These are phyloP conservation scores for Drosophila subobscura DNA, from an alignment of 1,140 invertebrate species.

Conservation along the genomic window DNA sequence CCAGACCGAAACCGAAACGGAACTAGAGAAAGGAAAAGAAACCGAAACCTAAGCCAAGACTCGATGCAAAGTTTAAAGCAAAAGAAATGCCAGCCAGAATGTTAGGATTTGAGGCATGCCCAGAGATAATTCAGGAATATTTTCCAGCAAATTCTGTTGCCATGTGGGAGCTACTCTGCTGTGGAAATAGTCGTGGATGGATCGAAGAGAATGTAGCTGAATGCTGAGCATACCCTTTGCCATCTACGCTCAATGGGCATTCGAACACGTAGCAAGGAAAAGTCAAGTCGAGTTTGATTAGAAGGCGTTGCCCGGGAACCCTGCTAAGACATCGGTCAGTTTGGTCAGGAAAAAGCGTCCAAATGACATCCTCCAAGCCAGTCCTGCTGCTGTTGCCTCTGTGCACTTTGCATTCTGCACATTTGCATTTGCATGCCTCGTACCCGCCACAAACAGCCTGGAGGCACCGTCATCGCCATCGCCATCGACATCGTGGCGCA, in stretches of 20 bases:
- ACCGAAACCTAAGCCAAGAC: slow-evolving; percentile 37
- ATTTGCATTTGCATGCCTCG: slow-evolving; percentile 61
- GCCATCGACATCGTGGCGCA: slow-evolving; percentile 55
- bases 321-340: slow-evolving; percentile 50
- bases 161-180: no score
- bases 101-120: no score
- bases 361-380: slow-evolving; percentile 43
- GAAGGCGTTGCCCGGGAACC: slow-evolving; percentile 40
- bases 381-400: slow-evolving; percentile 19
- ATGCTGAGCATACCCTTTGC: not conserved
- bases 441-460: slow-evolving; percentile 68
- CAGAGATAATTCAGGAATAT: no score
- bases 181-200: no score
- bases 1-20: slow-evolving; percentile 58
- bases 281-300: slow-evolving; percentile 53
- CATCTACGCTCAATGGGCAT: no score
- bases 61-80: slow-evolving; percentile 50
- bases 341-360: slow-evolving; percentile 54
- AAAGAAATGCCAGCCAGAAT: not conserved
- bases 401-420: slow-evolving; percentile 62
- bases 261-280: slow-evolving; percentile 27
- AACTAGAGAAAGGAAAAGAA: not conserved
- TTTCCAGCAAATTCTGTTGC: no score
- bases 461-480: slow-evolving; percentile 48
- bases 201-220: no score